Conservation (phyloP, 2,113 vertebrate genomes). For the Lota lota region DNA sequence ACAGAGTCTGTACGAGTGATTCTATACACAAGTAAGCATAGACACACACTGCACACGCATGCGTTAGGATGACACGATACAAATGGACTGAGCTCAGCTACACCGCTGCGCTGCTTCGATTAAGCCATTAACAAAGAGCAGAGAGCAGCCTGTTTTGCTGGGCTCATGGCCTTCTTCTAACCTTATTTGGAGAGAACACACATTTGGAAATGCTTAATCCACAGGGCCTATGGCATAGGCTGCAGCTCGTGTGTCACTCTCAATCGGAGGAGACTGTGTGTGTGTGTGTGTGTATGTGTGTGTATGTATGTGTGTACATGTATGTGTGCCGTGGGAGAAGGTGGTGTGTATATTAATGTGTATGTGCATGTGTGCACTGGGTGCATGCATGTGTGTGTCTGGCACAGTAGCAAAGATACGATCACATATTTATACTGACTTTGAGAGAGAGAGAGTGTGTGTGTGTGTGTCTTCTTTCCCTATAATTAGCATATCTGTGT, state of each 20-base stretch:
- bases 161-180: slow-evolving; percentile 5
- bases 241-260: slow-evolving; percentile 13
- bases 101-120: slow-evolving; percentile 12
- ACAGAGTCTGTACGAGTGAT: too few relatives aligned
- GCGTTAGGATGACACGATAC: too few relatives aligned
- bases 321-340: background rate
- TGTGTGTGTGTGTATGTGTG: slow-evolving; percentile 6
- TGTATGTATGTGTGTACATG: background rate
- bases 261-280: slow-evolving; percentile 8
- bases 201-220: slow-evolving; percentile 49
- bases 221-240: slow-evolving; percentile 7
- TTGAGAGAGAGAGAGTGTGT: background rate
- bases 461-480: background rate
- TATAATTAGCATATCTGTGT: background rate
- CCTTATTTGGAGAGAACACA: slow-evolving; percentile 11
- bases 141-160: slow-evolving; percentile 29
- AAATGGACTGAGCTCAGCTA: too few relatives aligned
- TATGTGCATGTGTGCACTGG: background rate
- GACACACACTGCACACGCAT: too few relatives aligned
- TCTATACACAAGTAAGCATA: too few relatives aligned
- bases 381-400: background rate
- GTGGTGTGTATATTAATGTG: background rate
- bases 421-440: too few relatives aligned
- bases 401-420: too few relatives aligned
- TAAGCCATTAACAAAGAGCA: slow-evolving; percentile 34